These are phyloP conservation scores for Laspeyria flexula DNA, from an alignment of 2,888 invertebrate genomes.

Conservation along the genomic window DNA sequence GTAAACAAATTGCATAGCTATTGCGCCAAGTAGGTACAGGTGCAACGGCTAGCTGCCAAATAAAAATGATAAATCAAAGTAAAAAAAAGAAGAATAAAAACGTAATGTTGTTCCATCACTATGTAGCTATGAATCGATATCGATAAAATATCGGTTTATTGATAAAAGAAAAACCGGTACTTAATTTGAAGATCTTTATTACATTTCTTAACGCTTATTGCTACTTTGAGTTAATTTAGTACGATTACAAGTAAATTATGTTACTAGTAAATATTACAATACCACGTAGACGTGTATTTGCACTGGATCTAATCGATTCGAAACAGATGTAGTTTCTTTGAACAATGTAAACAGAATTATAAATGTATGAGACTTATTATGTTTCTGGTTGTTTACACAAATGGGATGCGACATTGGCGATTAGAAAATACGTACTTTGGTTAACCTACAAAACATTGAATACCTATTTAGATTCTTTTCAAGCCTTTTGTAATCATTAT, in stretches of 20 bases:
- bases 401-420: constrained; percentile 35
- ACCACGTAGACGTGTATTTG: constrained; percentile 17
- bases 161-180: constrained; percentile 3
- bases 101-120: constrained; percentile 7
- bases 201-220: background rate
- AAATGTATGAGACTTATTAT: constrained; percentile 33
- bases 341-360: constrained; percentile 44
- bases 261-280: constrained; percentile 3
- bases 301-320: constrained; percentile 43
- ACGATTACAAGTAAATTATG: constrained; percentile 2
- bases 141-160: constrained; percentile 10
- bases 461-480: background rate
- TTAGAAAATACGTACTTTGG: constrained; percentile 12
- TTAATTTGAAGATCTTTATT: background rate
- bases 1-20: constrained; percentile 17
- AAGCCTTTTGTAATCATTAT: background rate
- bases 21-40: background rate
- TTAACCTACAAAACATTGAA: constrained; percentile 19
- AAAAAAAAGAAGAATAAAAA: constrained; percentile 8
- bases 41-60: constrained; percentile 3
- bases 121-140: background rate
- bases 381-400: constrained; percentile 38
- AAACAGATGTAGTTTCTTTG: constrained; percentile 40
- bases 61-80: constrained; percentile 15
- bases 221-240: background rate